Evolutionary conservation across 2,888 invertebrate genomes (phyloP), one percentile per base, ranked within the genome.

Genomic region (Agrotis puta): DNA sequence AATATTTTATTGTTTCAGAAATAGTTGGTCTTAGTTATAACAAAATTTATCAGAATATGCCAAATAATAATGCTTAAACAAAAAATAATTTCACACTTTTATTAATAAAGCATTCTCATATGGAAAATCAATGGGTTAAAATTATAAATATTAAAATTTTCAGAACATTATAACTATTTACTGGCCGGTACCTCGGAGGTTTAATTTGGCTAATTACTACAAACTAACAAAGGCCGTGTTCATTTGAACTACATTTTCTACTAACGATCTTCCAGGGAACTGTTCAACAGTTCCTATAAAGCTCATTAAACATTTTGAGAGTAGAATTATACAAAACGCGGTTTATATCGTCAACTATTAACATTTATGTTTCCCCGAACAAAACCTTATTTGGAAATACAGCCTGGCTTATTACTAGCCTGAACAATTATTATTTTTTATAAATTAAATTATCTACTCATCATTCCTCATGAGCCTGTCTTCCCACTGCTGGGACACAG

Each of bases 241-340:
- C 70, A 33, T 48, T 53, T 43, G 7, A 70, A 71, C 27, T 45
- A 24, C 53, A 24, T 20, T 43, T n/a, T 24, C 48, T 18, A 14
- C 20, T 48, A 58, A 51, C 22, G n/a, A 24, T 45, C 54, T 20
- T 14, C 14, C 24, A 24, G 77, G 58, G 48, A 69, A 20, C 77
- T 0, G 4, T 47, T 33, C 9, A 45, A 39, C 67, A 14, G 18
- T 39, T 53, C 18, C 20, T 50, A 18, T 13, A 22, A 20, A 56
- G 24, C 65, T 73, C 51, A 54, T 65, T 74, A 74, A 20, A n/a
- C 27, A n/a, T 24, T 24, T 33, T n/a, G 57, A 22, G 11, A 13
- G n/a, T 39, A 14, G 51, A 20, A 57, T 70, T 70, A 47, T 59
- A 59, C 33, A 14, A 20, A 62, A 47, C 45, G 54, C 20, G 45